A percentile compares a stretch with the other conserved stretches of the same genome.
Evolutionary conservation across 2,113 vertebrate species (phyloP).

Genomic region (Nicator chloris): DNA sequence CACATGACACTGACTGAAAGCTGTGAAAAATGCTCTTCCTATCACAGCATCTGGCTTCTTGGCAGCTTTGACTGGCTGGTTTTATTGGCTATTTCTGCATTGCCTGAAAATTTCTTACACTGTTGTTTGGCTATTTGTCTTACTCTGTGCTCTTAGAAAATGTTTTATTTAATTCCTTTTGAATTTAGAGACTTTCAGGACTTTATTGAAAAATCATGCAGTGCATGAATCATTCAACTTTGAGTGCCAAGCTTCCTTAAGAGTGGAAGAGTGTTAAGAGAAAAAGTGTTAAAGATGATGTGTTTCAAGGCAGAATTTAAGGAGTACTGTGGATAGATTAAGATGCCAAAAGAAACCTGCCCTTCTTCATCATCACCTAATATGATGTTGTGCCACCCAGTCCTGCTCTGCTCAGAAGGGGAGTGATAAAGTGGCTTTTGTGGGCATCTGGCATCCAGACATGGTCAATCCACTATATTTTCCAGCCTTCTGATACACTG

Average conservation of each 20-base stretch:
- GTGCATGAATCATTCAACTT: neutral
- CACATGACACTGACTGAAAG: neutral
- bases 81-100: neutral
- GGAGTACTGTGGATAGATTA: neutral
- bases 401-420: neutral
- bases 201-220: neutral
- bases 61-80: neutral
- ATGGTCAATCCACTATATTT: neutral
- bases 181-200: neutral
- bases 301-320: neutral
- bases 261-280: neutral
- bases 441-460: neutral
- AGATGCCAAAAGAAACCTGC: neutral
- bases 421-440: neutral
- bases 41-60: neutral
- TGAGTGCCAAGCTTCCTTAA: neutral
- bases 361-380: neutral
- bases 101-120: neutral
- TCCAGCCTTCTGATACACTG: neutral
- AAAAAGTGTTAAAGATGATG: neutral
- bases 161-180: slow-evolving; percentile 3
- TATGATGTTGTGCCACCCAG: no score
- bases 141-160: neutral
- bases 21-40: neutral
- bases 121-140: neutral